Base-by-base conservation (phyloP, 2,113 vertebrate genomes). In the Lepus europaeus region DNA sequence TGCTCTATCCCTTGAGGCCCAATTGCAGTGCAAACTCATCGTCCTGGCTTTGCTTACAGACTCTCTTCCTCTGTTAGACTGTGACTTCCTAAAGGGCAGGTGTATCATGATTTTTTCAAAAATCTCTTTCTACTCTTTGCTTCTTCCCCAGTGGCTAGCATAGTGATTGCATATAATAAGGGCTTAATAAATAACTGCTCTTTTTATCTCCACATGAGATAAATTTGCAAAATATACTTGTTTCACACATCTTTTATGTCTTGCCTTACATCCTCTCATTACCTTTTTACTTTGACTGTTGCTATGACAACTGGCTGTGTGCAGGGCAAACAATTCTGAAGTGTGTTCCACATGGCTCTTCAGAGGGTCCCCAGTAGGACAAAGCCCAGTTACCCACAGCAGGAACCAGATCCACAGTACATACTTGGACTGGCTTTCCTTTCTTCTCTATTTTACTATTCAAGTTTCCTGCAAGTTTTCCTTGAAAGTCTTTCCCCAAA, bases 401-500 rank as follows among this genome's bases (percentile, higher is more conserved):
- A 86, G 66, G 78, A 45, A 59, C 2, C 27, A 36, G 51, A 36
- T 83, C n/a, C 59, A 2, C 7, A 51, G 56, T 4, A n/a, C 5
- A n/a, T 59, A 56, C 16, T 70, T 80, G 14, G 9, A 49, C 9
- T 33, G 36, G 59, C 19, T 80, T 68, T 70, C 39, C 25, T n/a
- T 76, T 27, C 8, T 78, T 45, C 51, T 22, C 31, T 61, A 20
- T 70, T 82, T 70, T 39, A 56, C 4, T 92, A 69, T 79, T 85
- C 49, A 22, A 83, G 11, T 64, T 73, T 17, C 29, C 76, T 9
- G 33, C 31, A 17, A 70, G 33, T 13, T 9, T 64, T 83, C 23
- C 87, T 96, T 94, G 39, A 72, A 92, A 70, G 88, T 83, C 29
- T 39, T 83, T 33, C 33, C 59, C 45, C 56, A 83, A 66, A 92